Base-by-base conservation (phyloP, 2,113 vertebrate species). In the Chionis minor region DNA sequence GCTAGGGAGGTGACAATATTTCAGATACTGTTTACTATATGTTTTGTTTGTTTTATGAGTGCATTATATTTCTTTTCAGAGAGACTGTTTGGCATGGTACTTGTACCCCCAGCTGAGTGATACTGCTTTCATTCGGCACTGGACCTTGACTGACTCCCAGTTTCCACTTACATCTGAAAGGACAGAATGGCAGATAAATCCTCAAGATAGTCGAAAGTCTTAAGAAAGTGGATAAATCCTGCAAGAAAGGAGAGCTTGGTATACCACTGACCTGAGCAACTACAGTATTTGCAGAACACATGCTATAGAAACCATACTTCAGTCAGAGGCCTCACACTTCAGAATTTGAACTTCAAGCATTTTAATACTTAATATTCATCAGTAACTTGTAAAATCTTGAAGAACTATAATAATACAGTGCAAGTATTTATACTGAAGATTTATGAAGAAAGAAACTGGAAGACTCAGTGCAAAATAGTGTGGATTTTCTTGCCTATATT, bases 141-240 rank as follows among this genome's bases (percentile, higher is more conserved):
- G 24, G 40, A 45, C 47, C 35, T 78, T 73, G 44, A 62, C 18
- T 33, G 54, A 69, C 33, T 86, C 30, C n/a, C 38, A 26, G 12
- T 69, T 82, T 51, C 38, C 49, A 58, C 23, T 28, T 69, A n/a
- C 17, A 21, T 32, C 40, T 75, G 40, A 65, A 83, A 84, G 44
- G 44, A 70, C 42, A 59, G 27, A 55, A 28, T 2, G 10, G 81
- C 47, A n/a, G 28, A 24, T 17, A 35, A 66, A 72, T 23, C n/a
- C 45, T 38, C 16, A 63, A 85, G 15, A 65, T 61, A 81, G n/a
- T 27, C 0, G 0, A 28, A 73, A 66, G 23, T 22, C 1, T 0
- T 26, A 42, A 55, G 10, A 45, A 15, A 51, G 42, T 56, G 3
- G 1, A 51, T 33, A 75, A 75, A 62, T 14, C 16, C 35, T 13